These are phyloP conservation scores for Aricia artaxerxes DNA, from an alignment of 2,888 invertebrate species.

Conservation along the genomic window DNA sequence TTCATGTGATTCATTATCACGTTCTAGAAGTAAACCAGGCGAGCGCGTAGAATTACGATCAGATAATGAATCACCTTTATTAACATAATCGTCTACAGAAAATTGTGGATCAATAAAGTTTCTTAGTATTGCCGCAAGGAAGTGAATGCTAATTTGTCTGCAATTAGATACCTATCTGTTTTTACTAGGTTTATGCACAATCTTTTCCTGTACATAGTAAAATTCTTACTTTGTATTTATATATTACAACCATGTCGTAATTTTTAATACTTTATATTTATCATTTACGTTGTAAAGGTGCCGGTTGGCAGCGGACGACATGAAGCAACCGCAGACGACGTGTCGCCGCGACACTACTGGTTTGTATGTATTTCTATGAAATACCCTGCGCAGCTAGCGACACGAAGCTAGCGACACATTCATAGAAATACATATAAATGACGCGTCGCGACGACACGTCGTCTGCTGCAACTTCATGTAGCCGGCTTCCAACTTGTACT, in stretches of 20 bases:
- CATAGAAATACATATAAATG: too few species aligned
- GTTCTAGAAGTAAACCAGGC: constrained; percentile 34
- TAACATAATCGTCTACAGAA: constrained; percentile 53
- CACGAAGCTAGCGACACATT: too few species aligned
- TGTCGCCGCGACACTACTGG: too few species aligned
- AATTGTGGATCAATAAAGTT: constrained; percentile 40
- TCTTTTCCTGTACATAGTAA: not conserved
- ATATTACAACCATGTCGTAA: not conserved
- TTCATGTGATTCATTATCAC: constrained; percentile 38
- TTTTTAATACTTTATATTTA: not conserved
- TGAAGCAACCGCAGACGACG: too few species aligned
- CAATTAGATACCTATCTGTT: not conserved
- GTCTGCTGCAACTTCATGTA: too few species aligned
- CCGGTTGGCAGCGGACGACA: too few species aligned
- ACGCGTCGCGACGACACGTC: too few species aligned
- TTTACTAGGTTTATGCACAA: not conserved
- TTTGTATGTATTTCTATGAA: too few species aligned
- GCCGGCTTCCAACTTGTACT: too few species aligned
- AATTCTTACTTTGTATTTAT: not conserved
- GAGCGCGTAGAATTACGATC: constrained; percentile 51
- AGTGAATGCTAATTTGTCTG: constrained; percentile 12
- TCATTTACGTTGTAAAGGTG: not conserved
- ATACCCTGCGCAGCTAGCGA: too few species aligned
- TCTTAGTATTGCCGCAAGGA: constrained; percentile 9
- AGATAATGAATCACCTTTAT: constrained; percentile 63